Percentiles rank a stretch among this genome's conserved stretches.
phyloP scores from a whole-genome alignment of 2,888 invertebrate species.

The Lasioglossum zephyrum region DNA sequence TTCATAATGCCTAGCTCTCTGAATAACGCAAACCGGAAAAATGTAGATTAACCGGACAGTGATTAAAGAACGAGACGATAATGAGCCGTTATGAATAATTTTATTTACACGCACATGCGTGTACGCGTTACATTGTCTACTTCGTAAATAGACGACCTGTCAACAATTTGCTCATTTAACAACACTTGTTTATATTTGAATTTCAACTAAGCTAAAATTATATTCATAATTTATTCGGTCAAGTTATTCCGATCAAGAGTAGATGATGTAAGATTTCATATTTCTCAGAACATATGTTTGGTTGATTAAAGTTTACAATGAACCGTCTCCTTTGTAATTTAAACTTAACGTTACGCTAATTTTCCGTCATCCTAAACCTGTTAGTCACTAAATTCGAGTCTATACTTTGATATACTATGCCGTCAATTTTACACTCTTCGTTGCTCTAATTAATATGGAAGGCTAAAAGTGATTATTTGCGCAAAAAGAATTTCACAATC shows the following conservation, averaged over 20 bases:
- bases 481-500: too few species aligned
- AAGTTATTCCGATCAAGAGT: neutral
- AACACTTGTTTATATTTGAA: neutral
- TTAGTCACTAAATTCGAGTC: neutral
- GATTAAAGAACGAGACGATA: constrained; percentile 67
- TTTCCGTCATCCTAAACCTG: neutral
- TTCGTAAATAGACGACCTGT: constrained; percentile 33
- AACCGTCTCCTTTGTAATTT: neutral
- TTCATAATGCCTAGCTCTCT: constrained; percentile 69
- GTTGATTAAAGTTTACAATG: neutral
- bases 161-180: neutral
- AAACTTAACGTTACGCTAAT: neutral
- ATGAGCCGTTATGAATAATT: constrained; percentile 55
- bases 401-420: neutral
- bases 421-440: neutral
- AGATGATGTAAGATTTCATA: neutral
- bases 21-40: constrained; percentile 62
- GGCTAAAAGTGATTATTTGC: neutral
- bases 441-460: neutral
- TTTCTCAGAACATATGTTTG: neutral
- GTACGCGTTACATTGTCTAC: constrained; percentile 27
- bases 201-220: neutral
- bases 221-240: neutral
- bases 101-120: constrained; percentile 11
- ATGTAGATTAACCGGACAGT: constrained; percentile 56